phyloP scores from a whole-genome alignment of 2,888 invertebrate species.

The Tiliacea citrago region DNA sequence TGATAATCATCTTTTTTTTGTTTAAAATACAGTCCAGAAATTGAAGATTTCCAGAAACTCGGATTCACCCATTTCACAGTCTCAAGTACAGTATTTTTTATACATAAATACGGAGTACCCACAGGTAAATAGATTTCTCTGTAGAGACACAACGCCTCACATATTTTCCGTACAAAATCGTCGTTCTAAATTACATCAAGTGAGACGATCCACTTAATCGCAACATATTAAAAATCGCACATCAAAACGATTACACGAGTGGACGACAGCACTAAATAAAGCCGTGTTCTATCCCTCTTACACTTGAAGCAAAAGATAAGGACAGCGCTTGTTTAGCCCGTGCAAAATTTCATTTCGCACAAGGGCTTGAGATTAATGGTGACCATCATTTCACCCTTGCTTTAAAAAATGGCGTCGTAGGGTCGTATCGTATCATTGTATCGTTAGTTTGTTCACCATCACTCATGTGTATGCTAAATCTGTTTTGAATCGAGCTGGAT shows the following conservation, averaged over 20 bases:
- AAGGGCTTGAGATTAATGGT: slow-evolving; percentile 82
- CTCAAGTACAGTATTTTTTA: not conserved
- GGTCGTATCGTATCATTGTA: slow-evolving; percentile 80
- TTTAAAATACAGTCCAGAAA: not conserved
- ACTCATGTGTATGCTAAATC: slow-evolving; percentile 84
- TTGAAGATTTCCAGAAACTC: too few species aligned
- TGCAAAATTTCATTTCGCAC: slow-evolving; percentile 61
- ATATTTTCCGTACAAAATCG: not conserved
- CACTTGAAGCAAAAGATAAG: slow-evolving; percentile 14
- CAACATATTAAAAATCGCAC: slow-evolving; percentile 48
- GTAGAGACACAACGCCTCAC: not conserved
- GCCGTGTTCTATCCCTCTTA: slow-evolving; percentile 7
- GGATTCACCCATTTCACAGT: too few species aligned
- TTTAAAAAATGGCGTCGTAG: slow-evolving; percentile 83
- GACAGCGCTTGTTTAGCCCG: slow-evolving; percentile 34
- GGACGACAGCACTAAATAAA: slow-evolving; percentile 41
- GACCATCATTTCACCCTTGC: slow-evolving; percentile 78
- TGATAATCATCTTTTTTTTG: not conserved
- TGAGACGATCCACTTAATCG: slow-evolving; percentile 5
- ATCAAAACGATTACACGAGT: slow-evolving; percentile 43
- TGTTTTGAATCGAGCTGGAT: slow-evolving; percentile 70
- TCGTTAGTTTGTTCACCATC: slow-evolving; percentile 84
- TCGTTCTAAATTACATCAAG: not conserved
- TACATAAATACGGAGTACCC: not conserved
- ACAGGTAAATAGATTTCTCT: not conserved